These are phyloP conservation scores for Brachypteracias leptosomus DNA, from an alignment of 2,113 vertebrate species.

Conservation along the genomic window DNA sequence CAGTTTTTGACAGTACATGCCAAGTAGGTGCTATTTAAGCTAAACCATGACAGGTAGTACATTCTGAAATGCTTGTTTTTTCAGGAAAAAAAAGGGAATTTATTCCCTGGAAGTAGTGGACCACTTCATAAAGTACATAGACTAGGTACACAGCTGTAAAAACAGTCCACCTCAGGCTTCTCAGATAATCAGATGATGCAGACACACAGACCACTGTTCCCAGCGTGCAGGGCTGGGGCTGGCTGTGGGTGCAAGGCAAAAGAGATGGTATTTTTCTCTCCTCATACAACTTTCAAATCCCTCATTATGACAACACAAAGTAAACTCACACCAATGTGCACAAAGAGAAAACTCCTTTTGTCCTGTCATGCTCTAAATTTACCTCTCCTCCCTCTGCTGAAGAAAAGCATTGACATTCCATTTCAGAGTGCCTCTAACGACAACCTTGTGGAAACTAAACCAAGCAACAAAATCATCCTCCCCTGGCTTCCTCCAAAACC, in stretches of 20 bases:
- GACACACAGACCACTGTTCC: not conserved
- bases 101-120: not conserved
- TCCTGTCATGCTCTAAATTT: not conserved
- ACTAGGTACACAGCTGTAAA: not conserved
- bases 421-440: not conserved
- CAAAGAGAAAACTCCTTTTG: not conserved
- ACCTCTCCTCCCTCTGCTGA: not conserved
- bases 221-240: not conserved
- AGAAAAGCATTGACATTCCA: not conserved
- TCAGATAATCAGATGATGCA: not conserved
- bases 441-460: not conserved
- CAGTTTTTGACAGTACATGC: not conserved
- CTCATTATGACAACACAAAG: not conserved
- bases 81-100: not conserved
- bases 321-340: not conserved
- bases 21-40: not conserved
- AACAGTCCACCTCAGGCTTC: not conserved
- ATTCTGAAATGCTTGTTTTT: not conserved
- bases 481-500: not conserved
- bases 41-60: not conserved
- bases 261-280: not conserved
- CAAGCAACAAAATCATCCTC: not conserved
- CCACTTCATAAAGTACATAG: rapidly evolving
- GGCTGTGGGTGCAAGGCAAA: not conserved
- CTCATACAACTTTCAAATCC: not conserved